Evolutionary conservation across 2,113 vertebrate species (phyloP), one percentile per base, ranked within the genome.

Genomic region (Petaurus breviceps): DNA sequence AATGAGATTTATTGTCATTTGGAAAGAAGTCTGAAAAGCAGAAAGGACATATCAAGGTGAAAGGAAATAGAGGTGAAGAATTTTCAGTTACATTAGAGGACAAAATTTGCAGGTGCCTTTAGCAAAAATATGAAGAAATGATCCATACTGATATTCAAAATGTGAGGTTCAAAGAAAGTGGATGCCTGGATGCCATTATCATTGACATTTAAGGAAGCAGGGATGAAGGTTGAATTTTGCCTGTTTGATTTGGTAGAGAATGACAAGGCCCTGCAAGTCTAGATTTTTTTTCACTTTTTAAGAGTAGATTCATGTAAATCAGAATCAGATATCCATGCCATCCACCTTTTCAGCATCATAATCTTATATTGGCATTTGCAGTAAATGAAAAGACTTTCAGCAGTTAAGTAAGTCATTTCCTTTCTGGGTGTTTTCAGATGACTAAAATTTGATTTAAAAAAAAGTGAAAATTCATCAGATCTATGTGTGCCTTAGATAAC

Each of bases 171-270:
- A 49, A 94, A 51, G 12, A 61, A 93, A 95, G 93, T 31, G 19
- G 50, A 1, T 7, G 0, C 24, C 90, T n/a, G 12, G 50, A 0
- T 9, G 0, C 26, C 77, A 46, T 43, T 84, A 94, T 92, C 89
- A 77, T 61, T 94, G 94, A 94, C 28, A 7, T 94, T 94, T 92
- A 90, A 53, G 22, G 16, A 24, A 95, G 19, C 26, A 49, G 91
- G 43, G 37, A n/a, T 8, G 37, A 84, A 37, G 51, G 23, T 53
- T 47, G 16, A 84, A 23, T 84, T 89, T 84, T 90, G 2, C 49
- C 91, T 93, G 7, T 84, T 93, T 93, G 94, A 95, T n/a, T 94
- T 90, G 84, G 43, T 43, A 16, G 8, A 93, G 57, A 89, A 94
- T 22, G 50, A 95, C 8, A 23, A 84, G n/a, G 28, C 14, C 47